These are phyloP conservation scores for Zoanthus gigantus DNA, from an alignment of 92 coral and sea anemone genomes.

Conservation along the genomic window DNA sequence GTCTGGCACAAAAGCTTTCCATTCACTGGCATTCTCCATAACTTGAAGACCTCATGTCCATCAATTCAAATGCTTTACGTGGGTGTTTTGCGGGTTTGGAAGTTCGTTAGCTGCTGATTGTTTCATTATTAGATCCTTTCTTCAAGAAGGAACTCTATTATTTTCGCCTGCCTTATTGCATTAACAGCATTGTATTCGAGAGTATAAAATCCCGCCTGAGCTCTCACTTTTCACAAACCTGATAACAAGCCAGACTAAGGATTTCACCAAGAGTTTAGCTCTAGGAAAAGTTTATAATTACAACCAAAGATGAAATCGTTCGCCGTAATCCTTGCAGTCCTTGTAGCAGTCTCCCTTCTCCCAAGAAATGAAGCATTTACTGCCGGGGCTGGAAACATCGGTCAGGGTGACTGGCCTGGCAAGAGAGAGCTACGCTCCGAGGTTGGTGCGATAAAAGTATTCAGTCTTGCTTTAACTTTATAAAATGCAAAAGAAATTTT, in stretches of 20 bases:
- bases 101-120: slow-evolving; percentile 29
- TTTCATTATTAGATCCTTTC: slow-evolving; percentile 13
- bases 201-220: slow-evolving; percentile 18
- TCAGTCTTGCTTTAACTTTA: background rate
- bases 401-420: slow-evolving; percentile 42
- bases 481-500: background rate
- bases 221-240: background rate
- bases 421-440: slow-evolving; percentile 11
- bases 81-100: slow-evolving; percentile 20
- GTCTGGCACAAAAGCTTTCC: slow-evolving; percentile 14
- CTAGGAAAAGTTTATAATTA: background rate
- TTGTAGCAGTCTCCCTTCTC: slow-evolving; percentile 52
- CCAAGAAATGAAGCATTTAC: slow-evolving; percentile 69
- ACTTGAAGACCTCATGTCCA: background rate
- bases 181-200: slow-evolving; percentile 1
- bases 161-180: slow-evolving; percentile 1
- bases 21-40: slow-evolving; percentile 10
- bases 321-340: slow-evolving; percentile 48
- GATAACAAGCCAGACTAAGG: background rate
- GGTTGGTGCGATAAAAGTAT: background rate
- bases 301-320: slow-evolving; percentile 57
- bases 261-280: background rate
- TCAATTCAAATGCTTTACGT: slow-evolving; percentile 30
- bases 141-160: slow-evolving; percentile 7
- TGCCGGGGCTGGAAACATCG: slow-evolving; percentile 76